Evolutionary conservation across 1,140 invertebrate genomes (phyloP).

Genomic region (Brevipalpus yothersi): DNA sequence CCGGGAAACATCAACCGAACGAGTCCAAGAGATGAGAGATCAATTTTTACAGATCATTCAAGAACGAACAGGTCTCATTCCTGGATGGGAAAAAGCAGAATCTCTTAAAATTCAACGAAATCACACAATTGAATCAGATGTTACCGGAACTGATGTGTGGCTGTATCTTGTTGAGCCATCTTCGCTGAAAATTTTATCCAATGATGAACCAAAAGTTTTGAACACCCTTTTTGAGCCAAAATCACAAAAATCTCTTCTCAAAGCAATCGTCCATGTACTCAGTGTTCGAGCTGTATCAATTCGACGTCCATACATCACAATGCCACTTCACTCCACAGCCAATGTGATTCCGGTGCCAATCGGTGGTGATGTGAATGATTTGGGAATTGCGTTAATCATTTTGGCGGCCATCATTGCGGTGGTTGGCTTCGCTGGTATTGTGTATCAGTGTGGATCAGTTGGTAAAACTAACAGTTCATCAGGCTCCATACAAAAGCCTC

Average conservation of each 20-base stretch:
- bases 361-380: slow-evolving; percentile 10
- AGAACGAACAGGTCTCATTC: slow-evolving; percentile 40
- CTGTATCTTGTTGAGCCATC: slow-evolving; percentile 57
- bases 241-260: slow-evolving; percentile 35
- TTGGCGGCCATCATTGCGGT: slow-evolving; percentile 63
- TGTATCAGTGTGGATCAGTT: slow-evolving; percentile 49
- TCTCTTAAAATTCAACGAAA: slow-evolving; percentile 32
- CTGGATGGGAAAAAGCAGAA: slow-evolving; percentile 50
- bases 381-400: slow-evolving; percentile 55
- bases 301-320: slow-evolving; percentile 26
- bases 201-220: slow-evolving; percentile 31
- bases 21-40: slow-evolving; percentile 33
- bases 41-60: slow-evolving; percentile 39
- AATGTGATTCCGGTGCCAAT: slow-evolving; percentile 3
- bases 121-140: slow-evolving; percentile 37
- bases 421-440: slow-evolving; percentile 53
- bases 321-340: slow-evolving; percentile 1
- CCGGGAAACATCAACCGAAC: slow-evolving; percentile 40
- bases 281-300: slow-evolving; percentile 37
- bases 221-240: slow-evolving; percentile 15
- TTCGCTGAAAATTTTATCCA: slow-evolving; percentile 40
- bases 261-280: slow-evolving; percentile 22
- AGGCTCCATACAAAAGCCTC: not conserved
- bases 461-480: not conserved
- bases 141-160: slow-evolving; percentile 54